These are phyloP conservation scores for Dromaius novaehollandiae DNA, from an alignment of 2,113 vertebrate species.

Conservation along the genomic window DNA sequence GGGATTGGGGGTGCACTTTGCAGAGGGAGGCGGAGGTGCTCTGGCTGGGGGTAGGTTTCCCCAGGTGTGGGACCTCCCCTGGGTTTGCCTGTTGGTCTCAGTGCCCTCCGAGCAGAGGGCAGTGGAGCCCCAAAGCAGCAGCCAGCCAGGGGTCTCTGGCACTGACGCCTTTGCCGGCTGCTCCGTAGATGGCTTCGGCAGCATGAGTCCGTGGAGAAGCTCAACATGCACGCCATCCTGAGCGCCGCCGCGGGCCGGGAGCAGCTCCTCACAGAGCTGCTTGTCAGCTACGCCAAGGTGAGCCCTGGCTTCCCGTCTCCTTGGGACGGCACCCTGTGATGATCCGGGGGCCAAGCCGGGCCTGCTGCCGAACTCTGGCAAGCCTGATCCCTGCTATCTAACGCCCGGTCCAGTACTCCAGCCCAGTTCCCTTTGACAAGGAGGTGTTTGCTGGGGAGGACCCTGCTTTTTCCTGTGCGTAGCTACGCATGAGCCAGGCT, in stretches of 20 bases:
- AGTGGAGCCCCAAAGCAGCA: fast-evolving
- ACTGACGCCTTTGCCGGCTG: background rate
- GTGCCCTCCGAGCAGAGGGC: background rate
- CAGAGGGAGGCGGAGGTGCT: too few relatives aligned
- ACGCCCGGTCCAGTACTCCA: background rate
- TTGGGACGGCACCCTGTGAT: background rate
- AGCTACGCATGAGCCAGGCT: background rate
- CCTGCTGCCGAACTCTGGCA: background rate
- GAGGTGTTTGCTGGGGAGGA: background rate
- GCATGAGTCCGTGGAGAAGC: constrained; percentile 90
- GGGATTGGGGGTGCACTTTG: background rate
- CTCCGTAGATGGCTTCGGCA: constrained; percentile 89
- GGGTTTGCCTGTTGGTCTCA: too few relatives aligned
- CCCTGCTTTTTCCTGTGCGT: too few relatives aligned
- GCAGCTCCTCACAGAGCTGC: constrained; percentile 89
- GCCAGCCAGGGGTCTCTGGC: background rate
- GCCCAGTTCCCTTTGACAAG: background rate
- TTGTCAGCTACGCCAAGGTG: constrained; percentile 89
- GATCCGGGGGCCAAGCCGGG: too few relatives aligned
- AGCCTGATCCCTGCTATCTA: background rate
- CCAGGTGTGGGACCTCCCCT: background rate
- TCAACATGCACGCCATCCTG: constrained; percentile 94
- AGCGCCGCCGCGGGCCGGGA: constrained; percentile 81
- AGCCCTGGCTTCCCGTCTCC: background rate
- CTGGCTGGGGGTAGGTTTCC: background rate